These are phyloP conservation scores for Hylia prasina DNA, from an alignment of 2,113 vertebrate species.

Conservation along the genomic window DNA sequence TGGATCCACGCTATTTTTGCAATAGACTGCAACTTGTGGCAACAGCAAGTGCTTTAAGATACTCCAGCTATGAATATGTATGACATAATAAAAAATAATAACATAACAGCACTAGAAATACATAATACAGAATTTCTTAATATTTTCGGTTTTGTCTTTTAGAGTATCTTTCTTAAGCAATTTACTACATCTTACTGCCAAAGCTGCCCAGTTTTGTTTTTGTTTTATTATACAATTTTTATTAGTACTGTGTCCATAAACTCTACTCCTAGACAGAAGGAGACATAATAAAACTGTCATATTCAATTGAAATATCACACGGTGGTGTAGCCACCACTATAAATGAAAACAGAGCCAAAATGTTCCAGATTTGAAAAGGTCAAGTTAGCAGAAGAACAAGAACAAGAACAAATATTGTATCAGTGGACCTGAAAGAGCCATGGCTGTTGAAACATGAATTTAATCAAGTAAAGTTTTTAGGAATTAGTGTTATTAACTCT, in stretches of 20 bases:
- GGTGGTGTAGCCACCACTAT: neutral
- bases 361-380: constrained; percentile 23
- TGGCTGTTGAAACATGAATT: neutral
- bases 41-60: neutral
- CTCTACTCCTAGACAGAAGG: neutral
- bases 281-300: constrained; percentile 25
- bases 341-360: neutral
- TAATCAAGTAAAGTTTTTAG: neutral
- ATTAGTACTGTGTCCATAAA: constrained; percentile 17
- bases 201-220: neutral
- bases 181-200: neutral
- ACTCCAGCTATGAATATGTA: neutral
- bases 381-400: neutral
- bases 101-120: neutral
- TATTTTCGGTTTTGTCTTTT: neutral
- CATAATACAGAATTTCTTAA: neutral
- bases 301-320: constrained; percentile 37
- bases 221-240: constrained; percentile 12
- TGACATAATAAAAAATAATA: neutral
- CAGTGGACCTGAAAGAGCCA: neutral
- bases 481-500: neutral
- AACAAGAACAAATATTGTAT: neutral
- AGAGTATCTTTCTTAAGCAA: neutral
- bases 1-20: neutral
- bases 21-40: neutral